Base-by-base conservation (phyloP, 53 echinoderm and acorn worm species). In the Luidia sarsii region DNA sequence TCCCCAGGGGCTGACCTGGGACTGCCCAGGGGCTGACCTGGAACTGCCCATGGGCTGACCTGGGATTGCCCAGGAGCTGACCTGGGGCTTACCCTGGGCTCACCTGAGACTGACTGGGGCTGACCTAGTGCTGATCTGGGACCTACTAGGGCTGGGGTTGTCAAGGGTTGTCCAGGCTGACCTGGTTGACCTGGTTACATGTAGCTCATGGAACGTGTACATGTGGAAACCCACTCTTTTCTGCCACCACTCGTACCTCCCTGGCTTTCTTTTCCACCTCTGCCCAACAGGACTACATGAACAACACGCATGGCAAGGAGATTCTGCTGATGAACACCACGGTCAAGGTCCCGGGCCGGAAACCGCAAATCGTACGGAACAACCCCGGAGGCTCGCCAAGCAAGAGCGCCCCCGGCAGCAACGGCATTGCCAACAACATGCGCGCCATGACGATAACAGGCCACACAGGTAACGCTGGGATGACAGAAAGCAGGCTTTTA, bases 301-400 rank as follows among this genome's bases (percentile, higher is more conserved):
- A 91, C 38, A 94, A 97, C 79, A 87, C 89, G 33, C 93, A 97
- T 52, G 99, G 99, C 48, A 97, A 97, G 57, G 99, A 94, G 81
- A 91, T 97, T 56, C 35, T 86, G 19, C 69, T 97, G 37, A 74
- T 94, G 50, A 94, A 97, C 66, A 97, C 99, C 7, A 97, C 99
- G 0, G 99, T 97, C 30, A 97, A 97, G 70, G 99, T 97, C 39
- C 99, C 99, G 1, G 99, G 99, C 6, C 79, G 93, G 46, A 87
- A 91, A 57, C 99, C 99, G 4, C 99, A 86, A 32, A 68, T 97
- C 50, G 99, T 89, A 28, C 86, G 85, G 80, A 83, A 79, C 4
- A 86, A 83, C 61, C 87, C 92, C 16, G 79, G 57, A 25, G 81
- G 67, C 13, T 79, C 90, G 7, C 57, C 80, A 0, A 84, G 71